Base-by-base conservation (phyloP, 1,140 invertebrate genomes). In the Eurosta solidaginis region DNA sequence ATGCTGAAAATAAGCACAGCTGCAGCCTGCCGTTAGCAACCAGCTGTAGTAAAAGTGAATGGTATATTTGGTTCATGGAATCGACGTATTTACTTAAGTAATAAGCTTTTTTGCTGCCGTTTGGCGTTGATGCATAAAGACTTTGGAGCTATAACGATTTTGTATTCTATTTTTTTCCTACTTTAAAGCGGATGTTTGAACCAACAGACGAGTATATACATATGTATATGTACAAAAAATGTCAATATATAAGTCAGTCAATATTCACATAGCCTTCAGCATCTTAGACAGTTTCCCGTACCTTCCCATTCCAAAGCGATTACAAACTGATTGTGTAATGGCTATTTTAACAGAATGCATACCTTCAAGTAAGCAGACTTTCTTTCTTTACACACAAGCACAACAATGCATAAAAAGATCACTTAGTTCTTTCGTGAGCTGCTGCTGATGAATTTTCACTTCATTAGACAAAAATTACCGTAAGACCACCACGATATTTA, bases 401-500 rank as follows among this genome's bases (percentile, higher is more conserved):
- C 14, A 5, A 4, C 3, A 12, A 47, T 14, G 20, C 33, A 36
- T 52, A 52, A 5, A 22, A 22, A 47, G 14, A 3, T 20, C 54
- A 63, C 54, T 63, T 63, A n/a, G 10, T 68, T 20, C 59, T 40
- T 50, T 59, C 27, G 27, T 75, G 73, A 75, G 27, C 25, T 59
- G 44, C 47, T 76, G 78, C 80, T 86, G 84, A 86, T 84, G 84
- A 84, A 86, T 86, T 86, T 86, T 83, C 84, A 83, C 86, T 81
- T 86, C 83, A 86, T 86, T 86, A 85, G 84, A 82, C 84, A 86
- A 86, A n/a, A 86, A 83, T 86, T 86, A 86, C 84, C 78, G 78
- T 73, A 63, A 82, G 84, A 86, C 84, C 84, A 86, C 84, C 84
- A 83, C 81, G 81, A 79, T 74, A 83, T 84, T 82, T 83, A 85